phyloP scores from a whole-genome alignment of 2,113 vertebrate genomes.

The Limanda limanda region DNA sequence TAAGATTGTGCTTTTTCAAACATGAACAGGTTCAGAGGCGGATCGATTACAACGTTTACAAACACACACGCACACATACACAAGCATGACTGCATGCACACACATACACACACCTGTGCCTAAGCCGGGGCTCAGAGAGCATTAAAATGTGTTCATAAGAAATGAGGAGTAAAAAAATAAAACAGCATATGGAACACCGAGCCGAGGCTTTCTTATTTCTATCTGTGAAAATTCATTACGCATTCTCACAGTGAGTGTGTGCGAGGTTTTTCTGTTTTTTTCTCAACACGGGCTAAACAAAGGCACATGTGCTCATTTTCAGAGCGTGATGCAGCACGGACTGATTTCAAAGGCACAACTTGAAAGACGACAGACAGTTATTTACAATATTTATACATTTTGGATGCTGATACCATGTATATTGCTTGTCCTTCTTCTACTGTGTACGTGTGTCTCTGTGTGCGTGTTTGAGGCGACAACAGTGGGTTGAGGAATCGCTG shows the following conservation, averaged over 20 bases:
- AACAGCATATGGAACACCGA: conserved; percentile 62
- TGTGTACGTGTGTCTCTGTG: conserved; percentile 22
- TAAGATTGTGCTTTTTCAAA: neutral
- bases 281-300: conserved; percentile 60
- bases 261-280: conserved; percentile 53
- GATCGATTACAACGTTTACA: conserved; percentile 22
- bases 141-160: conserved; percentile 43
- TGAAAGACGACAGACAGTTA: conserved; percentile 74
- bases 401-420: conserved; percentile 69
- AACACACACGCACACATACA: conserved; percentile 5
- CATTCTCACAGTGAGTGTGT: conserved; percentile 55
- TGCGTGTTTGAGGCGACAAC: conserved; percentile 11
- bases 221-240: conserved; percentile 67
- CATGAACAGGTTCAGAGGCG: neutral
- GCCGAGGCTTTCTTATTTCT: conserved; percentile 61
- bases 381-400: conserved; percentile 79
- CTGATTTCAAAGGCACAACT: conserved; percentile 70
- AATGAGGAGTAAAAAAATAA: neutral
- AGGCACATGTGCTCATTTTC: conserved; percentile 67
- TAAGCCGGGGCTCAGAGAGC: conserved; percentile 31
- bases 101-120: conserved; percentile 1
- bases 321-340: conserved; percentile 32
- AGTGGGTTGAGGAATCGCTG: conserved; percentile 46
- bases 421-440: conserved; percentile 48
- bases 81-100: conserved; percentile 11